Base-by-base conservation (phyloP, 1,140 invertebrate genomes). In the Lycorma delicatula region DNA sequence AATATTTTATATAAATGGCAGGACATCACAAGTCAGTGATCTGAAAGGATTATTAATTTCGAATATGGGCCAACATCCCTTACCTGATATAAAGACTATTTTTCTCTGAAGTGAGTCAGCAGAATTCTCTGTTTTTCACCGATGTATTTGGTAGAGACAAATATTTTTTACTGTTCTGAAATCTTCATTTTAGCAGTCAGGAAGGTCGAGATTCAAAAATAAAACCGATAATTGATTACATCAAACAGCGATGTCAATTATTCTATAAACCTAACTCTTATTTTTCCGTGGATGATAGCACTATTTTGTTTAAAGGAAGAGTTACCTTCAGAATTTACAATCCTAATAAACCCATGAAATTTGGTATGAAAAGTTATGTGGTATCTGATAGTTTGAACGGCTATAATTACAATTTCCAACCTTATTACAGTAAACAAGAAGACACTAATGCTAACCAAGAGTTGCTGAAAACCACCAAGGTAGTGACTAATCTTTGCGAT, bases 381-480 rank as follows among this genome's bases (percentile, higher is more conserved):
- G 3, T 53, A 11, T 53, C 51, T 11, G 51, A 53, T n/a, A 5
- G 28, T 22, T 3, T 16, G 13, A 53, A 53, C 16, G 29, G 51
- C 16, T 53, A 36, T 22, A 53, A 36, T 3, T 53, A 53, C 18
- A 31, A 53, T 22, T 53, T 53, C 51, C 12, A 36, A 4, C 31
- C 51, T 16, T 53, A 53, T 53, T 53, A 20, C 38, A 16, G 29
- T 1, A 53, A n/a, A n/a, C n/a, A 20, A 3, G 5, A 36, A 11
- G 18, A 16, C n/a, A 2, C 38, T 1, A 36, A 20, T 53, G 16
- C 51, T 2, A 25, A 36, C 22, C 4, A n/a, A 4, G 38, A 53
- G 4, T 22, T 53, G 38, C 28, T 53, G n/a, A 53, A 53, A 20
- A 53, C 51, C 12, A 53, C 51, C 12, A 28, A 53, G 38, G 38